Evolutionary conservation across 2,797 vertebrate species (phyloP).

Genomic region (Limosa lapponica): DNA sequence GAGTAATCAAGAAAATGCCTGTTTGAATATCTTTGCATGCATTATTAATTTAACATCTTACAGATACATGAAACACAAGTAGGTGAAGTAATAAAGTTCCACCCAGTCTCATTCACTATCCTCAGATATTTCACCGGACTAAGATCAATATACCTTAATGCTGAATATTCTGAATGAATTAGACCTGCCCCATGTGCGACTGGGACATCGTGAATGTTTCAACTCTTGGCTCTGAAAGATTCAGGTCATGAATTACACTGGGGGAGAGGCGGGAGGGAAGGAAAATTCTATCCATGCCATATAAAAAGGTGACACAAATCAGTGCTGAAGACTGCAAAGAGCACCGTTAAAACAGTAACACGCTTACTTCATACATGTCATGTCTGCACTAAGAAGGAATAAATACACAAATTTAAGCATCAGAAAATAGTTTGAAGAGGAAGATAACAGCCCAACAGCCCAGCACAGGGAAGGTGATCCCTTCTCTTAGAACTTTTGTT

Average conservation of each 20-base stretch:
- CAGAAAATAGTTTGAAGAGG: not conserved
- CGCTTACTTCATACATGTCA: not conserved
- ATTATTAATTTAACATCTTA: constrained; percentile 40
- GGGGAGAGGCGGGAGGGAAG: not conserved
- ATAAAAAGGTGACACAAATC: not conserved
- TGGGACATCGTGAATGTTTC: not conserved
- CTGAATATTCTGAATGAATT: not conserved
- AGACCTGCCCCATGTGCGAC: not conserved
- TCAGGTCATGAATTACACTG: not conserved
- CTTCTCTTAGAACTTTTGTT: not conserved
- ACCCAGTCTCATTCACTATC: not conserved
- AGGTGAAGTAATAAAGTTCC: constrained; percentile 19
- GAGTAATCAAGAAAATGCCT: constrained; percentile 15
- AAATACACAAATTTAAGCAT: not conserved
- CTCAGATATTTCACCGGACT: not conserved
- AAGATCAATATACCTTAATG: constrained; percentile 21
- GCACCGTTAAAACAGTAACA: rapidly evolving
- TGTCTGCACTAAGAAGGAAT: not conserved
- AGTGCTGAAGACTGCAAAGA: not conserved
- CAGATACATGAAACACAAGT: not conserved
- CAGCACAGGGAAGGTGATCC: not conserved
- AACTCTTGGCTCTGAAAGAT: not conserved
- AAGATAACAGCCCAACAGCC: not conserved
- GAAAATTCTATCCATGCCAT: not conserved
- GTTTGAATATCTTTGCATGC: not conserved